Conservation (phyloP, 2,888 invertebrate genomes). For the Lampropteryx suffumata region DNA sequence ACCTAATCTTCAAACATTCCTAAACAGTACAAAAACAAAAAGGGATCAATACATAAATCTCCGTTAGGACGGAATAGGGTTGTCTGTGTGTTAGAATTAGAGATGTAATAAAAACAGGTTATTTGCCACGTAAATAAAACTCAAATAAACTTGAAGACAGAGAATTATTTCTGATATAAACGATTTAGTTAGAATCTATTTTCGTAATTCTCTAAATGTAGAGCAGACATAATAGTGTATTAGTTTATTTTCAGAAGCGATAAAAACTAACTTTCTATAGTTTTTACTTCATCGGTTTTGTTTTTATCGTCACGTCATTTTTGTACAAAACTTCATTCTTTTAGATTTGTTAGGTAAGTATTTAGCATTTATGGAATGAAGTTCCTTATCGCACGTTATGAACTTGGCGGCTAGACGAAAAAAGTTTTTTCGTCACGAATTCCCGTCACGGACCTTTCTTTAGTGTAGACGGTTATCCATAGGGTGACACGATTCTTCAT, state of each 20-base stretch:
- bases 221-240: slow-evolving; percentile 1
- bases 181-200: background rate
- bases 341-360: too few species aligned
- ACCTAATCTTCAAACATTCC: slow-evolving; percentile 1
- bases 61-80: slow-evolving; percentile 50
- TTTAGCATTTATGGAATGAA: too few species aligned
- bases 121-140: slow-evolving; percentile 21
- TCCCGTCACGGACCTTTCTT: too few species aligned
- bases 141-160: slow-evolving; percentile 1
- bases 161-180: slow-evolving; percentile 2
- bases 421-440: too few species aligned
- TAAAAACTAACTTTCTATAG: too few species aligned
- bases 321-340: too few species aligned
- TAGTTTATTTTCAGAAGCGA: background rate
- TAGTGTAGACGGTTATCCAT: too few species aligned
- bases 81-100: slow-evolving; percentile 13
- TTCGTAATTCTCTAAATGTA: slow-evolving; percentile 1
- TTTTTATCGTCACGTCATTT: too few species aligned
- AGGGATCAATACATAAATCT: slow-evolving; percentile 50
- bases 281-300: background rate
- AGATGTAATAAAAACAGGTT: slow-evolving; percentile 33
- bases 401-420: too few species aligned
- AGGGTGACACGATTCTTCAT: too few species aligned
- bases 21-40: slow-evolving; percentile 3
- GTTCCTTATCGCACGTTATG: too few species aligned